Conservation (phyloP, 2,797 vertebrate genomes). For the Sebastes reedi region DNA sequence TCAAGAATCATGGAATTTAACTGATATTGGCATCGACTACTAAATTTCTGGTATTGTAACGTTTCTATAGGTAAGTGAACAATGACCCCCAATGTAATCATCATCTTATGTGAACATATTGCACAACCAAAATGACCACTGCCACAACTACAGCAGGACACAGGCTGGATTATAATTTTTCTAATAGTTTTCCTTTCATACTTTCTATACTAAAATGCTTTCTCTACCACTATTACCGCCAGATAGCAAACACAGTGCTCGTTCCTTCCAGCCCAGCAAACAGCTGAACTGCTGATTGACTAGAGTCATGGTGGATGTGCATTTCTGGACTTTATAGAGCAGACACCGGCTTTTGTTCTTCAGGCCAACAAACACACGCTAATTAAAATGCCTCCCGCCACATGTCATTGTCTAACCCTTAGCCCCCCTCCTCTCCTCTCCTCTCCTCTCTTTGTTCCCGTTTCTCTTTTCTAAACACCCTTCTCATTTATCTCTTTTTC, state of each 20-base stretch:
- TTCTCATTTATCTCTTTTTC: slow-evolving; percentile 36
- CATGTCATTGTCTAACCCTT: slow-evolving; percentile 50
- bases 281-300: slow-evolving; percentile 32
- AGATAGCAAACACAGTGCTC: not conserved
- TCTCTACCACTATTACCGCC: not conserved
- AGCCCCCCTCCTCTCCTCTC: slow-evolving; percentile 14
- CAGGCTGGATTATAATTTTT: not conserved
- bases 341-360: slow-evolving; percentile 51
- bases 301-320: slow-evolving; percentile 20
- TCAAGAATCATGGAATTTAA: too few species aligned
- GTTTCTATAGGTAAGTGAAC: not conserved
- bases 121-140: not conserved
- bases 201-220: not conserved
- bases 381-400: slow-evolving; percentile 66
- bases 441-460: slow-evolving; percentile 29
- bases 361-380: slow-evolving; percentile 59
- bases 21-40: too few species aligned
- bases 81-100: not conserved
- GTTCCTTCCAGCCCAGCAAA: slow-evolving; percentile 1
- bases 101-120: not conserved
- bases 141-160: not conserved
- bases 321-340: slow-evolving; percentile 27
- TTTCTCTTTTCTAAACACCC: slow-evolving; percentile 44
- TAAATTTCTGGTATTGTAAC: too few species aligned
- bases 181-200: not conserved